phyloP scores from a whole-genome alignment of 1,140 invertebrate species.

The Eumeta japonica region DNA sequence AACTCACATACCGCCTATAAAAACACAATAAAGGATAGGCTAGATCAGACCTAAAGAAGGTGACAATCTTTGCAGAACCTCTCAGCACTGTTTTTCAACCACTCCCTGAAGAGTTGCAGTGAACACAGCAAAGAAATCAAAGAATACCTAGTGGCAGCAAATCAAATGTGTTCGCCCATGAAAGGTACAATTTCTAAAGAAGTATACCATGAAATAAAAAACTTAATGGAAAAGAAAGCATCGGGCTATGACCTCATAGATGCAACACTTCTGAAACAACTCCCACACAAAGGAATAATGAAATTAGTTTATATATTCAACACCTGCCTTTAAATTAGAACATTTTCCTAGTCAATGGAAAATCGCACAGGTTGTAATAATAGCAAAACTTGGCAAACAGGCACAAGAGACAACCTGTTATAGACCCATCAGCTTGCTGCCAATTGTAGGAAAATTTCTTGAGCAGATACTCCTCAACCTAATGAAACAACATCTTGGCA shows the following conservation, averaged over 20 bases:
- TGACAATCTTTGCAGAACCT: too few relatives aligned
- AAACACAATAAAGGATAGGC: too few relatives aligned
- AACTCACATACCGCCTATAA: too few relatives aligned
- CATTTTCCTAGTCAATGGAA: conserved; percentile 18
- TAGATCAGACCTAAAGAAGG: too few relatives aligned
- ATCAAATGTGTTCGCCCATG: too few relatives aligned
- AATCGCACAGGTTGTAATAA: conserved; percentile 28
- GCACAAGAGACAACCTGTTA: conserved; percentile 20
- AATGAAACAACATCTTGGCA: conserved; percentile 16
- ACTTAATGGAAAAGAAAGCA: too few relatives aligned
- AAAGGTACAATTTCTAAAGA: too few relatives aligned
- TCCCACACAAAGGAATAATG: conserved; percentile 7
- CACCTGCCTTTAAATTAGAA: conserved; percentile 6
- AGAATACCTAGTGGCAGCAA: too few relatives aligned
- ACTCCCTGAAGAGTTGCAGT: too few relatives aligned
- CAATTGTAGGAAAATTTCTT: conserved; percentile 23
- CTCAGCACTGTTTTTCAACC: too few relatives aligned
- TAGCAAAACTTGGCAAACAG: conserved; percentile 27
- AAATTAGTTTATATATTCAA: conserved; percentile 5
- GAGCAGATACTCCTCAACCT: conserved; percentile 25
- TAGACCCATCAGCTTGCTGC: conserved; percentile 24
- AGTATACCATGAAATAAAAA: too few relatives aligned
- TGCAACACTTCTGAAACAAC: conserved; percentile 6
- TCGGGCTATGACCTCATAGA: conserved; percentile 7
- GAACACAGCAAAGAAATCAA: too few relatives aligned